Conservation (phyloP, 1,140 invertebrate genomes). For the Agrypnia vestita region DNA sequence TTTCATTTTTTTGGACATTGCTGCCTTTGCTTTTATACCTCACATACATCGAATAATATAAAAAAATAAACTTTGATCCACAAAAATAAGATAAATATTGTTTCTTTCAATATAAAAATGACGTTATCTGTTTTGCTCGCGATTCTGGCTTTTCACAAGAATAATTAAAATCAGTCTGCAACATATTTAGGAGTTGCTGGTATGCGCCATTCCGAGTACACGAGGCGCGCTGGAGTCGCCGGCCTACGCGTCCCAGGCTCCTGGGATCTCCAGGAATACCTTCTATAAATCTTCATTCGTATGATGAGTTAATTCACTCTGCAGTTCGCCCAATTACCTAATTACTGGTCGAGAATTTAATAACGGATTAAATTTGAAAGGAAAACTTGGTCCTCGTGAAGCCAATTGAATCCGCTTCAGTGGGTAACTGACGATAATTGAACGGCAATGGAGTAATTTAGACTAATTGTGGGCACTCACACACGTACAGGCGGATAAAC, state of each 20-base stretch:
- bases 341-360: slow-evolving; percentile 48
- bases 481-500: slow-evolving; percentile 6
- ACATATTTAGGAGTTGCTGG: no score
- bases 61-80: no score
- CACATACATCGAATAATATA: no score
- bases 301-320: slow-evolving; percentile 48
- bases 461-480: slow-evolving; percentile 24
- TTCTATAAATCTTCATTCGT: slow-evolving; percentile 39
- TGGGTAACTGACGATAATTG: slow-evolving; percentile 30
- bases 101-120: no score
- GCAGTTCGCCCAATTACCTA: slow-evolving; percentile 55
- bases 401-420: slow-evolving; percentile 37
- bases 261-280: background rate
- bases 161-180: no score
- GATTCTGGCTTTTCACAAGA: no score
- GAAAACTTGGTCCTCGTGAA: slow-evolving; percentile 34
- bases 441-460: slow-evolving; percentile 38
- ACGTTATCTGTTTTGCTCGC: no score
- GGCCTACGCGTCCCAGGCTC: background rate
- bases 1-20: no score
- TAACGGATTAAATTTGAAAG: slow-evolving; percentile 38
- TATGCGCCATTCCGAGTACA: no score
- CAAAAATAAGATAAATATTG: no score
- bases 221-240: no score
- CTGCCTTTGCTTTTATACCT: no score